phyloP scores from a whole-genome alignment of 2,113 vertebrate genomes.

The Cyanistes caeruleus region DNA sequence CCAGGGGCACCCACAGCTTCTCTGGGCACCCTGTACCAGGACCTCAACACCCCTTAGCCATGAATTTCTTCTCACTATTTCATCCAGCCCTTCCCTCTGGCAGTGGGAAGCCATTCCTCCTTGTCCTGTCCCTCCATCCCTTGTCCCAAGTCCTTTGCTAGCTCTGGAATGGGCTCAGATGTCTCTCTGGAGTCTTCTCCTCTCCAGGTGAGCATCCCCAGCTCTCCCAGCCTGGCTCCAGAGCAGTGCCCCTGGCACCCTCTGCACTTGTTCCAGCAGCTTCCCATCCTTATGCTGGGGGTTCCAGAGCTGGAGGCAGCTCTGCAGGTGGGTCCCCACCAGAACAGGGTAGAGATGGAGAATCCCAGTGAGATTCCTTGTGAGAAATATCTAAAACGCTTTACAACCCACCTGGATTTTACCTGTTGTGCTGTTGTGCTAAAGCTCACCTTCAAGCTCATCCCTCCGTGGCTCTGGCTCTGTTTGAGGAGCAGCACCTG shows the following conservation, averaged over 20 bases:
- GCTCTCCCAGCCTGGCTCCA: background rate
- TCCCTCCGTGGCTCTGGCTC: background rate
- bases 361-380: background rate
- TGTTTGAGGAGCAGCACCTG: background rate
- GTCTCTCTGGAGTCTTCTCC: background rate
- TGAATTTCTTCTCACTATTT: background rate
- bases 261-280: background rate
- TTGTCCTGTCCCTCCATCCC: background rate
- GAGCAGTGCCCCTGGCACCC: background rate
- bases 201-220: accelerated
- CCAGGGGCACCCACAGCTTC: background rate
- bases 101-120: background rate
- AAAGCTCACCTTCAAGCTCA: background rate
- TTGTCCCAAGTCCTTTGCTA: background rate
- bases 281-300: background rate
- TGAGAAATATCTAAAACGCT: background rate
- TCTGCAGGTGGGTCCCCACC: background rate
- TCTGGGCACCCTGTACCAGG: background rate
- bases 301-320: background rate
- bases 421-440: background rate
- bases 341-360: background rate
- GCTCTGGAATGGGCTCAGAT: background rate
- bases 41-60: background rate
- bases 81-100: accelerated
- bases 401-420: background rate